Evolutionary conservation across 2,797 vertebrate genomes (phyloP), one percentile per base, ranked within the genome.

Genomic region (Heteromormyrus szaboi): DNA sequence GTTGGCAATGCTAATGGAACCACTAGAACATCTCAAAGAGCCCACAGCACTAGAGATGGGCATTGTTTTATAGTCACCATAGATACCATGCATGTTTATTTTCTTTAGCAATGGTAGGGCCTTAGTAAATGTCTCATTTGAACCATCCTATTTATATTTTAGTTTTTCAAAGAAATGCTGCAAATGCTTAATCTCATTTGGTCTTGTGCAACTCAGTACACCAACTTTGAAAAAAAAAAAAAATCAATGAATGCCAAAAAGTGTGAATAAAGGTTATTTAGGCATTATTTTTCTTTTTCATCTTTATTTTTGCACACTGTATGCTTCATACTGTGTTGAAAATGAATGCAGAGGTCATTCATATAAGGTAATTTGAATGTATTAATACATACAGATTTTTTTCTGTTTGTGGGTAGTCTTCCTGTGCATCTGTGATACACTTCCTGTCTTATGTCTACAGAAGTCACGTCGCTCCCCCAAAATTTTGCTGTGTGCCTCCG

Each of bases 351-450:
- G 83, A 51, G 83, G 83, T 86, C 85, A 86, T 56, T 86, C 53
- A 85, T 48, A 17, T 59, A 37, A 41, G 59, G 88, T 59, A 48
- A 37, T 9, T 29, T 48, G 19, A 72, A n/a, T 50, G 19, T 86
- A 89, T 86, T 89, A 72, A 53, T 86, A 62, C 59, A 84, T 88
- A 85, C 8, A n/a, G 53, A 33, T 17, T 79, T 62, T 62, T 79
- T 89, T 89, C 59, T 83, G 72, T 54, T 90, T 90, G 88, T 81
- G 89, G 88, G 89, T 86, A 72, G 17, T 48, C 65, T 90, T 90
- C 89, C 89, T 90, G 89, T 90, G 84, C 89, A 90, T 90, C 89
- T 90, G 89, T 88, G 89, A 81, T 88, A 87, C 22, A 84, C 83
- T 90, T 90, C 89, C 89, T 90, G 89, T 88, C 88, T 88, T 62